Conservation (phyloP, 37 sponge, comb jelly and placozoan species). For the Geodia barretti region DNA sequence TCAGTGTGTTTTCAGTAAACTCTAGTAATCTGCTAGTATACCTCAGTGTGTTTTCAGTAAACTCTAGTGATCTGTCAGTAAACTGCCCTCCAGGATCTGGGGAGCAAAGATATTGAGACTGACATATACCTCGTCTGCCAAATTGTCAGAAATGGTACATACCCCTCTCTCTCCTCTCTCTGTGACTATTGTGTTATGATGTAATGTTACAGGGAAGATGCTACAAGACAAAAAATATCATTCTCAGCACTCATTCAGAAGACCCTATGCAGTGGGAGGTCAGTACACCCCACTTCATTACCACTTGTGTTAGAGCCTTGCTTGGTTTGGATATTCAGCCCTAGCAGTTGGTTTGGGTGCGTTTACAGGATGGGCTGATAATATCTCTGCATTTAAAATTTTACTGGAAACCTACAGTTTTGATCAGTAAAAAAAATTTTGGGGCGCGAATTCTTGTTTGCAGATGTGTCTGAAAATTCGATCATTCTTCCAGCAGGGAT, state of each 20-base stretch:
- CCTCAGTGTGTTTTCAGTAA: background rate
- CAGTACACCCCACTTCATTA: too few species aligned
- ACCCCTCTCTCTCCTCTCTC: too few species aligned
- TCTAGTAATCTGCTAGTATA: background rate
- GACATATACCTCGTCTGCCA: constrained; percentile 64
- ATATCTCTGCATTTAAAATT: too few species aligned
- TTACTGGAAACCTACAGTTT: background rate
- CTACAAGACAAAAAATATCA: constrained; percentile 58
- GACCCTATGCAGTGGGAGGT: constrained; percentile 73
- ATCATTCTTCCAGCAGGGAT: too few species aligned
- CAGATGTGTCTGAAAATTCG: background rate
- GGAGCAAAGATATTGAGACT: constrained; percentile 34
- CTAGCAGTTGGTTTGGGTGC: too few species aligned
- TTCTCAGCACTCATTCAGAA: constrained; percentile 42
- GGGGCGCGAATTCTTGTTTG: background rate
- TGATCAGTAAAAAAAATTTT: background rate
- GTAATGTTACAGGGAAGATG: constrained; percentile 35
- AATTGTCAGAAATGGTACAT: constrained; percentile 47
- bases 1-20: background rate
- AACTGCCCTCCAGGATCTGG: constrained; percentile 49
- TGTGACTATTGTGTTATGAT: too few species aligned
- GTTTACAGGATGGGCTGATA: too few species aligned
- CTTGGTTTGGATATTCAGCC: too few species aligned
- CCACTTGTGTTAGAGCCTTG: too few species aligned
- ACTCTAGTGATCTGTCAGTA: background rate